phyloP scores from a whole-genome alignment of 2,113 vertebrate species.

The Dasypus novemcinctus region DNA sequence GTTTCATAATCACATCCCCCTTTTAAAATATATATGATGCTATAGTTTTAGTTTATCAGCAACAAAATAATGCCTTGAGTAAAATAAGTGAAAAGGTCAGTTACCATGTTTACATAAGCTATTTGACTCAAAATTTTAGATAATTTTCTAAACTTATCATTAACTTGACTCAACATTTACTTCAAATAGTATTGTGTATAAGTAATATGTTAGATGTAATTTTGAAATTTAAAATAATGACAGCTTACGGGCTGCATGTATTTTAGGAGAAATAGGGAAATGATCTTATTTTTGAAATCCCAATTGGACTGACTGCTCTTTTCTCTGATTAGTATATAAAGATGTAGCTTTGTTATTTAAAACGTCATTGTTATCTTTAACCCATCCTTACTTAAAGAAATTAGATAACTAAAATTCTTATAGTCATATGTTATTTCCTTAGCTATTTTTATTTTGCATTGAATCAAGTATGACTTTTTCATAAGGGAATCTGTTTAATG shows the following conservation, averaged over 20 bases:
- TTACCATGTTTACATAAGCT: background rate
- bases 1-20: background rate
- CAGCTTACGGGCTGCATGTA: background rate
- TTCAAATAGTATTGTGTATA: background rate
- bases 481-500: background rate
- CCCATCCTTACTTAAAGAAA: background rate
- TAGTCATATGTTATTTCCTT: background rate
- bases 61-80: background rate
- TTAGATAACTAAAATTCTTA: background rate
- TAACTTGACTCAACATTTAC: background rate
- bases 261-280: slow-evolving; percentile 3
- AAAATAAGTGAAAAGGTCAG: background rate
- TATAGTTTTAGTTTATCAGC: background rate
- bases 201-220: background rate
- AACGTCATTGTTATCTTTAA: background rate
- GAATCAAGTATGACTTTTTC: background rate
- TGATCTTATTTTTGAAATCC: background rate
- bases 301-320: background rate
- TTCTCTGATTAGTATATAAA: background rate
- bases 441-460: slow-evolving; percentile 4
- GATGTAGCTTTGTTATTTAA: background rate
- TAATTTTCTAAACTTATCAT: background rate
- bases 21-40: background rate
- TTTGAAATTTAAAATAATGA: background rate
- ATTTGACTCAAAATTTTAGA: background rate